phyloP scores from a whole-genome alignment of 2,113 vertebrate species.

The Columba janthina region DNA sequence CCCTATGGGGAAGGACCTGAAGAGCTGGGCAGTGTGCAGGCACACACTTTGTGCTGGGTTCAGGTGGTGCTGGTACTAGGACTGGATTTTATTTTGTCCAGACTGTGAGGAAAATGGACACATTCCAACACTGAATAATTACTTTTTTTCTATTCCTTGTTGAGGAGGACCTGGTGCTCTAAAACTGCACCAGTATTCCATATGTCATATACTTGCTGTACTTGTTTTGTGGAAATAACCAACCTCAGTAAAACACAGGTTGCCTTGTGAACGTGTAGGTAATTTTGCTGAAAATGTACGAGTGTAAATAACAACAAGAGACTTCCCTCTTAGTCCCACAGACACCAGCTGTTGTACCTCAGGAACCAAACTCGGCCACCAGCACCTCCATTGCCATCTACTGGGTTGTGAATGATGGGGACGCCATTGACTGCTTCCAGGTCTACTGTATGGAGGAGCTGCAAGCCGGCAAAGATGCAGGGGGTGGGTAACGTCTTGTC shows the following conservation, averaged over 20 bases:
- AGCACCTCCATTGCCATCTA: slow-evolving; percentile 90
- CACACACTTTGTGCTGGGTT: rapidly evolving
- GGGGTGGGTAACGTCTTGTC: slow-evolving; percentile 49
- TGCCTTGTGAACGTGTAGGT: not conserved
- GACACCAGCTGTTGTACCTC: slow-evolving; percentile 84
- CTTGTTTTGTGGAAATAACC: not conserved
- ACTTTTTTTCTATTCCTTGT: not conserved
- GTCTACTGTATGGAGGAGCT: slow-evolving; percentile 95
- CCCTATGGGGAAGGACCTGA: not conserved
- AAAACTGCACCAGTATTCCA: not conserved
- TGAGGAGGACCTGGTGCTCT: not conserved
- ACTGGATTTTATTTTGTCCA: not conserved
- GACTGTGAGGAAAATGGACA: not conserved
- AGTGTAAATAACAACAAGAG: not conserved
- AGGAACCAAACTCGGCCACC: slow-evolving; percentile 90
- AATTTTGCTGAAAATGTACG: not conserved
- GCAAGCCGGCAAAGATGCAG: slow-evolving; percentile 79
- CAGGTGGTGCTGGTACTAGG: not conserved
- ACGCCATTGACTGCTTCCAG: slow-evolving; percentile 93
- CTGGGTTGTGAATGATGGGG: slow-evolving; percentile 88
- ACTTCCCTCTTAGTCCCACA: slow-evolving; percentile 83
- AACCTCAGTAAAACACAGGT: not conserved
- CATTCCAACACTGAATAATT: not conserved
- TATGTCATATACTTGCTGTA: not conserved
- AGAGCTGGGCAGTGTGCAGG: not conserved